A percentile compares a stretch with the other conserved stretches of the same genome.
These are phyloP conservation scores for Ancistrus triradiatus DNA, from an alignment of 2,113 vertebrate species.

Conservation along the genomic window DNA sequence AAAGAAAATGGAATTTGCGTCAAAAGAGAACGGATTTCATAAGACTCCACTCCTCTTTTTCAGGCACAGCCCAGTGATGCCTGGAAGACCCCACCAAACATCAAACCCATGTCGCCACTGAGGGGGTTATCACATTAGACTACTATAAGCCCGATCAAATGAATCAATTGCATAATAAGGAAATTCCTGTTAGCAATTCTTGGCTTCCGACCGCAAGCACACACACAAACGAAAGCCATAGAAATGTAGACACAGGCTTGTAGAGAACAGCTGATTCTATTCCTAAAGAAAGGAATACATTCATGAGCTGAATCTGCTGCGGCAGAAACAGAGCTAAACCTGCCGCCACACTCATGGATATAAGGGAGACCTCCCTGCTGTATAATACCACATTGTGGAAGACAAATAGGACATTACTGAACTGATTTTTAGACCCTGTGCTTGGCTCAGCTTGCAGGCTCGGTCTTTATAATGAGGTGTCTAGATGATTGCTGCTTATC, in stretches of 20 bases:
- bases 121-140: too few species aligned
- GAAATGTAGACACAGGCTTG: slow-evolving; percentile 7
- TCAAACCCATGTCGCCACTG: too few species aligned
- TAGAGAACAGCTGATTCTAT: slow-evolving; percentile 13
- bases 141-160: too few species aligned
- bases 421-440: slow-evolving; percentile 19
- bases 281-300: slow-evolving; percentile 5
- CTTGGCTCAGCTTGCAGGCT: slow-evolving; percentile 12
- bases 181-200: not conserved
- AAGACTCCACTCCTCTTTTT: too few species aligned
- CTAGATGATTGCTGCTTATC: slow-evolving; percentile 26
- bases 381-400: slow-evolving; percentile 27
- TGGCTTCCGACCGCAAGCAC: not conserved
- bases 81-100: too few species aligned
- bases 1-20: too few species aligned
- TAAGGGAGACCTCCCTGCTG: slow-evolving; percentile 7
- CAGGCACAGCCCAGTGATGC: too few species aligned
- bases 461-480: slow-evolving; percentile 22
- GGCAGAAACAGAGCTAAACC: not conserved
- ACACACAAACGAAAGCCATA: not conserved
- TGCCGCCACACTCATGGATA: not conserved
- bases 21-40: too few species aligned
- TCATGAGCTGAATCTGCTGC: slow-evolving; percentile 20
- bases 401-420: slow-evolving; percentile 29
- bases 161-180: too few species aligned